These are phyloP conservation scores for Neopelma chrysocephalum DNA, from an alignment of 2,797 vertebrate species.

Conservation along the genomic window DNA sequence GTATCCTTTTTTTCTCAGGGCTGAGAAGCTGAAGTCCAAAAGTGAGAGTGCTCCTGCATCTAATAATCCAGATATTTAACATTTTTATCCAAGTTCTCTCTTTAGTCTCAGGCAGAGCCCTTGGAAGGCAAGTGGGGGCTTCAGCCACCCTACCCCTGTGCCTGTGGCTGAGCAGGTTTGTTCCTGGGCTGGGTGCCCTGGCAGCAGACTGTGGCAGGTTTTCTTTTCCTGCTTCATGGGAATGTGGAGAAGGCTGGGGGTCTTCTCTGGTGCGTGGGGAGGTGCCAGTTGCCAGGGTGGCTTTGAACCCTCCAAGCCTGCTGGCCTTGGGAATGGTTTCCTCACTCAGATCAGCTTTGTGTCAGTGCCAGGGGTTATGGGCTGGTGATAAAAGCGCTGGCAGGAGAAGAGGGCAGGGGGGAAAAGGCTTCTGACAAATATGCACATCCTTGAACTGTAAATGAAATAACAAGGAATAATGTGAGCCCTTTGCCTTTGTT, in stretches of 20 bases:
- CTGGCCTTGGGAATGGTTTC: background rate
- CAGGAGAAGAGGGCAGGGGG: background rate
- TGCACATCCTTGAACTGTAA: background rate
- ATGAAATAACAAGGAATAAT: background rate
- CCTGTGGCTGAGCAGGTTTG: background rate
- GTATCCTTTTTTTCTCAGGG: background rate
- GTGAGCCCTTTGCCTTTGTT: background rate
- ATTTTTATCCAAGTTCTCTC: background rate
- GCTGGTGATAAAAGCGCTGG: background rate
- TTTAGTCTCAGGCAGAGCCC: background rate
- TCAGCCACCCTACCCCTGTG: no score
- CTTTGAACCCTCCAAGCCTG: background rate
- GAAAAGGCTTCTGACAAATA: background rate
- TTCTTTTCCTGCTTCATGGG: rapidly evolving
- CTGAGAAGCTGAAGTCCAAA: background rate
- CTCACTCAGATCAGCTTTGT: background rate
- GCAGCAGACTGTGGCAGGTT: rapidly evolving
- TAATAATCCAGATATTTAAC: background rate
- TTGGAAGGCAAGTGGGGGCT: rapidly evolving
- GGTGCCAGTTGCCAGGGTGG: background rate
- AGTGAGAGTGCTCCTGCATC: background rate
- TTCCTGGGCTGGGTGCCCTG: background rate
- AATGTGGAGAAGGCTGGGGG: background rate
- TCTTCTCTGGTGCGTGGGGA: rapidly evolving
- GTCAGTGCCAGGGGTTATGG: background rate